phyloP scores from a whole-genome alignment of 2,888 invertebrate genomes.

The Cephus pygmeus region DNA sequence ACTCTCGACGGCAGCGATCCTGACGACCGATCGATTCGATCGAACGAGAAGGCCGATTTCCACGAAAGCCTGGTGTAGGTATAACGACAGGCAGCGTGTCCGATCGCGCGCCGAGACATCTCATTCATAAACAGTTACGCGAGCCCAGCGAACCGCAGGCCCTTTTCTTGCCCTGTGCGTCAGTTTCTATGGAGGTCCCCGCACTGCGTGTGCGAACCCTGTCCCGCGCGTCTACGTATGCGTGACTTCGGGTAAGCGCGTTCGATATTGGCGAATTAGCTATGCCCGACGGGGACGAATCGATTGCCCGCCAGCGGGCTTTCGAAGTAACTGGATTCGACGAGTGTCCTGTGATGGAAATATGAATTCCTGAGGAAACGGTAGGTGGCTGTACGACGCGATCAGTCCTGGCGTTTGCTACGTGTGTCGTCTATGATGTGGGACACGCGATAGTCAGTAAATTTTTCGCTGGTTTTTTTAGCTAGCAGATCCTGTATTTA shows the following conservation, averaged over 20 bases:
- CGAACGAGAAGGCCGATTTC: not conserved
- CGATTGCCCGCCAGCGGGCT: slow-evolving; percentile 44
- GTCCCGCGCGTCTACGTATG: slow-evolving; percentile 21
- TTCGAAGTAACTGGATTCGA: slow-evolving; percentile 51
- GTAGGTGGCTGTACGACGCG: not conserved
- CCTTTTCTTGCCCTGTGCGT: slow-evolving; percentile 14
- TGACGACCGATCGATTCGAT: slow-evolving; percentile 13
- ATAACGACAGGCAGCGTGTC: slow-evolving; percentile 32
- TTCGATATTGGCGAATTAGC: slow-evolving; percentile 50
- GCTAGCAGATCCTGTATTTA: not conserved
- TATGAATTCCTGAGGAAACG: not conserved
- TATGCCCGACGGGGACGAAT: slow-evolving; percentile 55
- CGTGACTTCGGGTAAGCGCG: slow-evolving; percentile 36
- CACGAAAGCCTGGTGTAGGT: slow-evolving; percentile 12
- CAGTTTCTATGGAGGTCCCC: slow-evolving; percentile 13
- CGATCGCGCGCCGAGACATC: slow-evolving; percentile 41
- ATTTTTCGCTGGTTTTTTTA: not conserved
- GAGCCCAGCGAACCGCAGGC: slow-evolving; percentile 6
- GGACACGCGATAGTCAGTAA: not conserved
- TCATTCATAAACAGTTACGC: slow-evolving; percentile 45
- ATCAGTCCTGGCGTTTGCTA: not conserved
- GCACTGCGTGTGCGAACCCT: not conserved
- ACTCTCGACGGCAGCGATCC: not conserved
- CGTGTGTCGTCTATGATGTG: not conserved
- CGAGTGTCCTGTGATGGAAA: slow-evolving; percentile 20